Base-by-base conservation (phyloP, 1,140 invertebrate genomes). In the Danaus plexippus region DNA sequence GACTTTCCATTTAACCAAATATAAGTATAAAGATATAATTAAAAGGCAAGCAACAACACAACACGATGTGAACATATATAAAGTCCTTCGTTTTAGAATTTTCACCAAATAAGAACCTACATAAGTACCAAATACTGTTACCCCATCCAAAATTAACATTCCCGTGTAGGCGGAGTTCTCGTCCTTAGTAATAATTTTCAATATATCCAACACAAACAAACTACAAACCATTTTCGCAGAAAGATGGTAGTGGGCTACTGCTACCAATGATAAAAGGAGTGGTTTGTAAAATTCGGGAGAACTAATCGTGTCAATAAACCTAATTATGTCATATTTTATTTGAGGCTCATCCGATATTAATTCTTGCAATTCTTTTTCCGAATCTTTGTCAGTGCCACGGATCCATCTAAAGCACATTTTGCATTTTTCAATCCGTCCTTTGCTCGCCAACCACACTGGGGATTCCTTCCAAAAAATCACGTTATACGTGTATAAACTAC, bases 361-460 rank as follows among this genome's bases (percentile, higher is more conserved):
- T 40, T 52, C 50, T n/a, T 65, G 43, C 6, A 74, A 43, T 54
- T 75, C 66, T 11, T 53, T 63, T 12, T 73, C 68, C 0, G 70
- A 64, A 49, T 47, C 47, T 12, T 52, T 51, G 43, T 57, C 49
- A 9, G 9, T 51, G n/a, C 75, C 75, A 12, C 73, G 64, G 7
- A 77, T 45, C 64, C 66, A 69, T 15, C 66, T 52, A 43, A 70
- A 67, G 0, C 64, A 47, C 7, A 9, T 15, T 46, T 50, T 64
- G 45, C 67, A 66, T 43, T 70, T 66, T 13, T 71, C 59, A 49
- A 57, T 67, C 11, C 59, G 51, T 9, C 68, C 67, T 51, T 65
- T 67, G 42, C 59, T 69, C 1, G 69, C 73, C 44, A 73, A 43
- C 73, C 71, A 77, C 47, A 60, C 64, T 1, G 75, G 75, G n/a